A percentile compares a stretch with the other conserved stretches of the same genome.
Conservation (phyloP, 2,888 invertebrate genomes). For the Cataglyphis altisquamis region DNA sequence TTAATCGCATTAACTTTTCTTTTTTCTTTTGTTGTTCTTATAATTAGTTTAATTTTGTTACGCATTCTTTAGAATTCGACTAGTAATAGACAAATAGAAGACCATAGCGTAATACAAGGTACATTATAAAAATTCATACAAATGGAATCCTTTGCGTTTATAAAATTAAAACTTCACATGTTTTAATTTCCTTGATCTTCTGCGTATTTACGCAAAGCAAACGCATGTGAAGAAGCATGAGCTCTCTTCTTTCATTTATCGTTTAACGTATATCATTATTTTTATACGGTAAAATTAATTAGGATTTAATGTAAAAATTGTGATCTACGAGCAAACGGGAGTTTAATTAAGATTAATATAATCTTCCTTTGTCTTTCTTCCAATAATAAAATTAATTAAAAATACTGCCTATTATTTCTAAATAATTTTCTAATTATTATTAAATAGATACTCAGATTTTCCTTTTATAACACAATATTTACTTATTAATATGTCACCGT, state of each 20-base stretch:
- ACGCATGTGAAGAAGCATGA: neutral
- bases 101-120: constrained; percentile 2
- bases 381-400: constrained; percentile 30
- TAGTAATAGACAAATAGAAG: neutral
- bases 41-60: neutral
- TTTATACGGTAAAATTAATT: constrained; percentile 2
- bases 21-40: neutral
- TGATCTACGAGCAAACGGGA: neutral
- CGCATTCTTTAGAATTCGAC: neutral
- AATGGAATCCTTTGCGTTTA: neutral
- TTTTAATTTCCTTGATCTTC: constrained; percentile 32
- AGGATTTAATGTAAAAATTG: constrained; percentile 1
- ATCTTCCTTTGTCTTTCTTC: neutral
- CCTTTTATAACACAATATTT: neutral
- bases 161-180: neutral
- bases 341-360: constrained; percentile 16
- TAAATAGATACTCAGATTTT: neutral
- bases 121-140: constrained; percentile 18
- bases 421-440: neutral
- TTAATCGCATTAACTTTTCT: neutral
- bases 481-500: too few species aligned
- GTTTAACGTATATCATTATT: constrained; percentile 20
- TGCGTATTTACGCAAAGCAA: constrained; percentile 28
- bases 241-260: neutral
- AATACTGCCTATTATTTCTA: neutral